These are phyloP conservation scores for Diplazon laetatorius DNA, from an alignment of 2,888 invertebrate species.

Conservation along the genomic window DNA sequence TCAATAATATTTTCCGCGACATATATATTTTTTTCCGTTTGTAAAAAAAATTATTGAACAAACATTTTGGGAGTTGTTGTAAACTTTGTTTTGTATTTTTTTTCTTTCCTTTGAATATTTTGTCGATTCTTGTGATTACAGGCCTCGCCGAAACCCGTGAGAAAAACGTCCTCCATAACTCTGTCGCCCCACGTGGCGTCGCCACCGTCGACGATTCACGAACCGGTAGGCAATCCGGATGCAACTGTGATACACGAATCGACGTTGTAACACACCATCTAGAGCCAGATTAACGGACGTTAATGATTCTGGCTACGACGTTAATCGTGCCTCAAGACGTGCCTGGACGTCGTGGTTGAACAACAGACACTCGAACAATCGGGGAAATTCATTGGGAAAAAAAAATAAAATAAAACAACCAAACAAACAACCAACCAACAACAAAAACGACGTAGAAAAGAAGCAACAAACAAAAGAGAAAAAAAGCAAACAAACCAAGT, in stretches of 20 bases:
- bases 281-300: constrained; percentile 68
- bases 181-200: constrained; percentile 75
- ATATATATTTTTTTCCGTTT: too few species aligned
- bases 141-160: constrained; percentile 79
- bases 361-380: constrained; percentile 53
- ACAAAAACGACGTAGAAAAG: too few species aligned
- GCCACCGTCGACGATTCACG: constrained; percentile 75
- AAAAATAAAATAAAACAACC: constrained; percentile 37
- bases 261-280: constrained; percentile 81
- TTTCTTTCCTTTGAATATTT: not conserved
- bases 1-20: too few species aligned
- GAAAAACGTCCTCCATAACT: constrained; percentile 79
- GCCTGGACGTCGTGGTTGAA: constrained; percentile 28
- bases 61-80: not conserved
- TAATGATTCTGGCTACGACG: constrained; percentile 49
- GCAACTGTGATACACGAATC: constrained; percentile 80
- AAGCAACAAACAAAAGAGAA: too few species aligned
- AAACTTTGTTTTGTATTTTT: not conserved
- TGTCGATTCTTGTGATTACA: constrained; percentile 67
- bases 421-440: constrained; percentile 17
- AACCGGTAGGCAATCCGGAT: constrained; percentile 74
- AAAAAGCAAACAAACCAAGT: constrained; percentile 42
- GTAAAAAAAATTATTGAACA: too few species aligned
- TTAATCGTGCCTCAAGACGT: constrained; percentile 31
- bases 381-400: constrained; percentile 59